Evolutionary conservation across 1,140 invertebrate genomes (phyloP), one percentile per base, ranked within the genome.

Genomic region (Plectrocnemia conspersa): DNA sequence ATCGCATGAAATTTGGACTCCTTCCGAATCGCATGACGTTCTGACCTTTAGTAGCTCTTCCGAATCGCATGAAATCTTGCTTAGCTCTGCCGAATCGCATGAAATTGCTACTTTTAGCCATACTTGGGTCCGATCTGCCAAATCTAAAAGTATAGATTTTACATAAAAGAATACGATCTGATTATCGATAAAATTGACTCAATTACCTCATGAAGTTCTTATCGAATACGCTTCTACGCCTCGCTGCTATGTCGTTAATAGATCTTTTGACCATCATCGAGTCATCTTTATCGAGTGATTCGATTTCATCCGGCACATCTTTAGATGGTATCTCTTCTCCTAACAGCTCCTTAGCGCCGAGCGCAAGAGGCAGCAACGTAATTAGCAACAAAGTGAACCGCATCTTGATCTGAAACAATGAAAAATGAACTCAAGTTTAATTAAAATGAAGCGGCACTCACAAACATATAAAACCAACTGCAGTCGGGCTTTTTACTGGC

Each of bases 191-290:
- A n/a, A n/a, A n/a, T n/a, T n/a, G n/a, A n/a, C n/a, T n/a, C n/a
- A 33, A 33, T 35, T 13, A 62, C 60, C 60, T 62, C 60, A 62
- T 62, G 38, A 62, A 62, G 13, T 54, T 54, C 25, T 62, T 62
- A 38, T 62, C 60, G 3, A 62, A 53, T 0, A 56, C 56, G 25
- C 60, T 62, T 36, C 60, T 55, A 10, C 60, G 42, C 18, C 60
- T 55, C 19, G 60, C 60, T 0, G 56, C 60, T 9, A 62, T 62
- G 13, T 62, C 56, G 19, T 38, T 55, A 21, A 56, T 52, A 13
- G 60, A 58, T 32, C 60, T 50, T 36, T 61, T 61, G 6, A 61
- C 59, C 35, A 61, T 11, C n/a, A 36, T 27, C 18, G 16, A 29
- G 6, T 52, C 44, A n/a, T 24, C 19, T 11, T 32, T 41, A 16